Evolutionary conservation across 2,797 vertebrate genomes (phyloP), one percentile per base, ranked within the genome.

Genomic region (Myotis daubentonii): DNA sequence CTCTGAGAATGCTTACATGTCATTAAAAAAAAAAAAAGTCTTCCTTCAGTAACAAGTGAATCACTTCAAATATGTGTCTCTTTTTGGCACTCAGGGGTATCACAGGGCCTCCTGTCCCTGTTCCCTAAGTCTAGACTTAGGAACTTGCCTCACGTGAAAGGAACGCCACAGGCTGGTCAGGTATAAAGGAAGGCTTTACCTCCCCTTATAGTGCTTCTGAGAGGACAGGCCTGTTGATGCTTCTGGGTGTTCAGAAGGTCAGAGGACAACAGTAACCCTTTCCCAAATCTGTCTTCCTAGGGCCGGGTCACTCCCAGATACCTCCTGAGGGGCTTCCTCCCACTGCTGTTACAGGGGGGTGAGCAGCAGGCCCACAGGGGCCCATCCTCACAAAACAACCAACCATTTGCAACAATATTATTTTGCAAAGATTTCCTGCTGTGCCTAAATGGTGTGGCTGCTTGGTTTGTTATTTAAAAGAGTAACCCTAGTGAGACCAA

Each of bases 381-480:
- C 41, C 53, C 41, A 66, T 84, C 60, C 51, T 94, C 36, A 79
- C 55, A 76, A 82, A 94, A 89, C 72, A 91, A 57, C 71, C 80
- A 92, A 19, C 44, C 79, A 51, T 92, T 80, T 95, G 78, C 91
- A 92, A 92, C 85, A 80, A 80, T 94, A 95, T 92, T 84, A 93
- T 95, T 95, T 89, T 96, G 89, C 89, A 95, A 79, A 55, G 88
- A 90, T 75, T 81, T 91, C 96, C 95, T 70, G 95, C 94, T 90
- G 94, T 80, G 89, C 36, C 87, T 95, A 95, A 97, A 91, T 51
- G 78, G 12, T 89, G 70, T 62, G 76, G 87, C 57, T 92, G 84
- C 92, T 93, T 86, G 53, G 41, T 87, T 95, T 95, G 87, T 97
- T 95, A 96, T 97, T 96, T 96, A 94, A 96, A 94, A 96, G 89